phyloP scores from a whole-genome alignment of 2,888 invertebrate species.

The Idaea dimidiata region DNA sequence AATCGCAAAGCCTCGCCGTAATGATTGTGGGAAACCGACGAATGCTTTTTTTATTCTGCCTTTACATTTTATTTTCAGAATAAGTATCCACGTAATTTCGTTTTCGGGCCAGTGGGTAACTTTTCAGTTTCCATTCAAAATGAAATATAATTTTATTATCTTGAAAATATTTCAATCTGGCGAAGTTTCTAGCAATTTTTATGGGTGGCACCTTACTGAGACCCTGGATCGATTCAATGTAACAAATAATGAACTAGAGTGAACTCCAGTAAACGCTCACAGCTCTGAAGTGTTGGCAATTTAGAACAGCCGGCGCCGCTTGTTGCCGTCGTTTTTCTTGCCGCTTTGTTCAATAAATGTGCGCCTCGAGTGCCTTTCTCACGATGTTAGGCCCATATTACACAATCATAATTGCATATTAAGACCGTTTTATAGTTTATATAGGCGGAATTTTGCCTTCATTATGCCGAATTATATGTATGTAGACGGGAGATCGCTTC shows the following conservation, averaged over 20 bases:
- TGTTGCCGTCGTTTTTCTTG: conserved; percentile 70
- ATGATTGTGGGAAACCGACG: conserved; percentile 16
- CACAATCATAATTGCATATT: conserved; percentile 46
- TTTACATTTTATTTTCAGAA: conserved; percentile 8
- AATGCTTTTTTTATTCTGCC: conserved; percentile 13
- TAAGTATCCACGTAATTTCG: background rate
- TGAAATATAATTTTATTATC: background rate
- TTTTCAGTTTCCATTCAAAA: background rate
- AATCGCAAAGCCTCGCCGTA: conserved; percentile 8
- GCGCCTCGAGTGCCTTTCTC: conserved; percentile 56
- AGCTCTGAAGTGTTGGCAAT: conserved; percentile 68
- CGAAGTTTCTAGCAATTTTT: conserved; percentile 30
- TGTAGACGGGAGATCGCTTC: conserved; percentile 11
- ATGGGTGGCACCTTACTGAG: conserved; percentile 34
- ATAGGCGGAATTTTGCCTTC: conserved; percentile 17
- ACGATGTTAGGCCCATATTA: conserved; percentile 56
- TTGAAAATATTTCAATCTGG: conserved; percentile 22
- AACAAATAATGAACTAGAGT: conserved; percentile 70
- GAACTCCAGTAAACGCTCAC: conserved; percentile 58
- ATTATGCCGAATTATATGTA: conserved; percentile 15
- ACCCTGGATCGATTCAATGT: conserved; percentile 56
- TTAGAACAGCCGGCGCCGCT: conserved; percentile 67
- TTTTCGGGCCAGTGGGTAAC: background rate
- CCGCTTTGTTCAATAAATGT: conserved; percentile 71
- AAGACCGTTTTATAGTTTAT: conserved; percentile 29